Evolutionary conservation across 1,140 invertebrate genomes (phyloP), one percentile per base, ranked within the genome.

Genomic region (Metaphire vulgaris): DNA sequence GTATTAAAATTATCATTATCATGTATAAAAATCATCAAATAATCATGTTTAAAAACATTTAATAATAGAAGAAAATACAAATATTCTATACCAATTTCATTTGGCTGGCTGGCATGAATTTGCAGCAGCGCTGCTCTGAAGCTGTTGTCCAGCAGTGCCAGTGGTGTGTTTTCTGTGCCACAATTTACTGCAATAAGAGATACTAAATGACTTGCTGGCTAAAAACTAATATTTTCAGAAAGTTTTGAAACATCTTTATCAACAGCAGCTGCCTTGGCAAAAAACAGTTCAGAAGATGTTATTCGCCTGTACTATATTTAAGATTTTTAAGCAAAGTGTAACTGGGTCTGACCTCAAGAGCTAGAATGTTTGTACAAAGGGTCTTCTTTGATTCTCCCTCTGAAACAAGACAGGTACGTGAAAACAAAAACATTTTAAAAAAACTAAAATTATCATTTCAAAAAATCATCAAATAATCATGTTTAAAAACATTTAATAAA

Each of bases 121-220:
- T 75, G 71, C 14, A 72, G 33, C 65, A 83, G 77, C 0, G 77
- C 79, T 64, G 80, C 80, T 76, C 81, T 82, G 70, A 85, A 76
- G 69, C 83, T 82, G 64, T 84, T 84, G 14, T 82, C 80, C 69
- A 86, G 75, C 34, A 85, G 77, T 14, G 82, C 82, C 16, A 83
- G 15, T 0, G 83, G 81, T 6, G 81, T 81, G 72, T 80, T 82
- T 31, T 81, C 79, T 1, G 83, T 41, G 21, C 84, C 83, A 74
- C 81, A 81, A 74, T 83, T 83, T 12, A 72, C 72, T 14, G 82
- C 80, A 29, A 84, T 78, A 72, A 83, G 69, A 0, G 85, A 86
- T 21, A 82, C 81, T 31, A 86, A 75, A 66, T 85, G 83, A 33
- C 85, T n/a, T n/a, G n/a, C n/a, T n/a, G n/a, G n/a, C n/a, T n/a